These are phyloP conservation scores for Orchesella cincta DNA, from an alignment of 1,140 invertebrate genomes.

Conservation along the genomic window DNA sequence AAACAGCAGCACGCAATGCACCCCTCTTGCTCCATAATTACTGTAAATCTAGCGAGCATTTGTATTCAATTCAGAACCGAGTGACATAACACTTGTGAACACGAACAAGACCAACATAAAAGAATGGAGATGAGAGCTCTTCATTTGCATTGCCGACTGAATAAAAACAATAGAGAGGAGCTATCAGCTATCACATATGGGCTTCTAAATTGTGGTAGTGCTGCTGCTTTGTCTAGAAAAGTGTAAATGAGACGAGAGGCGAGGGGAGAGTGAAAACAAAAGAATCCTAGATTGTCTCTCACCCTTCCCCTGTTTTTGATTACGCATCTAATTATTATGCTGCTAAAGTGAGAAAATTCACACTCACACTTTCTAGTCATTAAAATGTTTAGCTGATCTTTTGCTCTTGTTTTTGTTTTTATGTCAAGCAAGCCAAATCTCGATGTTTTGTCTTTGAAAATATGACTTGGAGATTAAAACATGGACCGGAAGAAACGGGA, in stretches of 20 bases:
- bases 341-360: background rate
- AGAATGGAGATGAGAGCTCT: too few relatives aligned
- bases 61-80: too few relatives aligned
- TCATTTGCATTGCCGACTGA: too few relatives aligned
- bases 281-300: background rate
- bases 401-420: background rate
- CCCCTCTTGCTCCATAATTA: too few relatives aligned
- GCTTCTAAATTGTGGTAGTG: background rate
- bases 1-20: too few relatives aligned
- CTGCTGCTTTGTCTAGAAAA: background rate
- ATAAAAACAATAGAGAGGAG: background rate
- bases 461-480: background rate
- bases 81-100: too few relatives aligned
- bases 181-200: background rate
- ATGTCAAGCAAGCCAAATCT: background rate
- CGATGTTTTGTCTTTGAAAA: too few relatives aligned
- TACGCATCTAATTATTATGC: background rate
- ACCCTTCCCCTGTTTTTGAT: background rate
- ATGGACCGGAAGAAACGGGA: background rate
- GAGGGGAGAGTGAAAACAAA: constrained; percentile 11
- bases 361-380: background rate
- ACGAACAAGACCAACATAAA: too few relatives aligned
- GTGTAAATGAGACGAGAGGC: constrained; percentile 7
- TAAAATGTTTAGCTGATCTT: background rate
- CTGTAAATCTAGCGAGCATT: too few relatives aligned